These are phyloP conservation scores for Trematomus loennbergii DNA, from an alignment of 2,113 vertebrate genomes.

Conservation along the genomic window DNA sequence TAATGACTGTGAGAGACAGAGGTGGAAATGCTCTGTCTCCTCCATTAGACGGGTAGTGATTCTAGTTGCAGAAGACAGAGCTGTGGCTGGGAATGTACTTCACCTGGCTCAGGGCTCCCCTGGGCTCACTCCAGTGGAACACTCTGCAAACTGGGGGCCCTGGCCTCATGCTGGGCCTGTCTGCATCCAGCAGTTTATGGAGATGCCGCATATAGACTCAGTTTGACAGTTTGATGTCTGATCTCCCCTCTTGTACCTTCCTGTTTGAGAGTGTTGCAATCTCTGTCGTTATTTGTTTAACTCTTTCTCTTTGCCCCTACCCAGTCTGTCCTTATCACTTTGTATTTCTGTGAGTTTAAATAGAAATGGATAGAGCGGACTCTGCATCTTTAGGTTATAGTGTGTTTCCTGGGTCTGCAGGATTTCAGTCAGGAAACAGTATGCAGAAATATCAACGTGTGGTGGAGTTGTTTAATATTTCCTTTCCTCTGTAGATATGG, in stretches of 20 bases:
- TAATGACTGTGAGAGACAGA: constrained; percentile 74
- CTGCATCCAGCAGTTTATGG: constrained; percentile 80
- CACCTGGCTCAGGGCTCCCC: constrained; percentile 71
- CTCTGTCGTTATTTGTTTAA: constrained; percentile 52
- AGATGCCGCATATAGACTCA: constrained; percentile 76
- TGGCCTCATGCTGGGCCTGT: constrained; percentile 76
- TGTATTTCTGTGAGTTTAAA: constrained; percentile 41
- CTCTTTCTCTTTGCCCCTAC: constrained; percentile 17
- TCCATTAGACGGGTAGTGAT: constrained; percentile 53
- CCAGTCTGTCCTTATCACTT: constrained; percentile 32
- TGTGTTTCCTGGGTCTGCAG: constrained; percentile 69
- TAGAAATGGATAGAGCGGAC: constrained; percentile 63
- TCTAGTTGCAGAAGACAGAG: constrained; percentile 68
- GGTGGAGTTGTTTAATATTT: constrained; percentile 74
- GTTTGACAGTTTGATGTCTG: constrained; percentile 76
- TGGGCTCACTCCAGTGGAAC: constrained; percentile 71
- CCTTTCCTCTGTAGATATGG: constrained; percentile 80
- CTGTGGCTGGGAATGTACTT: constrained; percentile 81
- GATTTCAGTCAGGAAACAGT: constrained; percentile 79
- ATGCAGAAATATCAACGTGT: constrained; percentile 71
- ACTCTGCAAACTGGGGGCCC: constrained; percentile 56
- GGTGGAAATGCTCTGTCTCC: constrained; percentile 69
- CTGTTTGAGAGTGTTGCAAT: constrained; percentile 47
- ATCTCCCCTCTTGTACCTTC: constrained; percentile 47
- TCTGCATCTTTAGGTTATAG: constrained; percentile 64